Evolutionary conservation across 2,888 invertebrate genomes (phyloP).

Genomic region (Lithophane leautieri): DNA sequence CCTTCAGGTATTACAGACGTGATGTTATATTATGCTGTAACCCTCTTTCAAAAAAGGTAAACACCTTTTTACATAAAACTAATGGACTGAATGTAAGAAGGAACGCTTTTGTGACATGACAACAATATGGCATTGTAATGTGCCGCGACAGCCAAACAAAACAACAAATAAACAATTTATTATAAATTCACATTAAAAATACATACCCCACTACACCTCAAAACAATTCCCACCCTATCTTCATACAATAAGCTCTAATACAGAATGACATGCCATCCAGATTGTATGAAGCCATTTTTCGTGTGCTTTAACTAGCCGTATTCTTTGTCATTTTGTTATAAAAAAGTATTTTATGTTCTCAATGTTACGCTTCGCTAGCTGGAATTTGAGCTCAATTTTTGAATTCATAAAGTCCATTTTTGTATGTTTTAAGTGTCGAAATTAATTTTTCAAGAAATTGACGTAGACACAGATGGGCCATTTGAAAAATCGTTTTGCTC

Average conservation of each 20-base stretch:
- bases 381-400: conserved; percentile 22
- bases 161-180: conserved; percentile 54
- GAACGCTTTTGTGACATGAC: conserved; percentile 15
- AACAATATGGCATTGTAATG: conserved; percentile 30
- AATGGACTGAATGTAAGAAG: conserved; percentile 12
- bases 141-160: conserved; percentile 5
- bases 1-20: no score
- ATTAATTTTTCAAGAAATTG: conserved; percentile 51
- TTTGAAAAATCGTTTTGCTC: conserved; percentile 39
- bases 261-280: conserved; percentile 7
- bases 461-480: conserved; percentile 20
- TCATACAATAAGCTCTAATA: conserved; percentile 1
- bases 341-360: conserved; percentile 61
- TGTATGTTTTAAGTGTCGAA: neutral
- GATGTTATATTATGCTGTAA: neutral
- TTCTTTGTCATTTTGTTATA: conserved; percentile 59
- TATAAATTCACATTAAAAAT: conserved; percentile 44
- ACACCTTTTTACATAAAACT: neutral
- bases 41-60: neutral
- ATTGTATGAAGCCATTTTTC: conserved; percentile 50
- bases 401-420: conserved; percentile 26
- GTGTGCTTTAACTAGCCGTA: conserved; percentile 54
- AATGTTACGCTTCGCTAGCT: conserved; percentile 29
- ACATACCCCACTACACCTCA: neutral
- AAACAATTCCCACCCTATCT: conserved; percentile 22